Conservation (phyloP, 2,797 vertebrate species). For the Rousettus madagascariensis region DNA sequence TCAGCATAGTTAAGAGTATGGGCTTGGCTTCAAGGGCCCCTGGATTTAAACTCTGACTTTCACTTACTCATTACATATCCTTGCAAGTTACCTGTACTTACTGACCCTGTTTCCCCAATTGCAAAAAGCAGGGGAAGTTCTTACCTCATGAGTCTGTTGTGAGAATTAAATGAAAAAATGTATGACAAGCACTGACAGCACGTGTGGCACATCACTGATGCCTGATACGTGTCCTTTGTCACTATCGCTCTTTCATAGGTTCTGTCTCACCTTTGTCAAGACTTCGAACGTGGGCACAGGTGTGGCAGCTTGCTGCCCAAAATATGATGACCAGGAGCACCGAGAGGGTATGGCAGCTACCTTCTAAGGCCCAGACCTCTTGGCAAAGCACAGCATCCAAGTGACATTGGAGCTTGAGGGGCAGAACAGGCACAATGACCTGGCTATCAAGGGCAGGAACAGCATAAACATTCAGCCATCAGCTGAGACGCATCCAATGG, state of each 20-base stretch:
- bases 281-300: neutral
- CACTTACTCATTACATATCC: neutral
- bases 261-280: neutral
- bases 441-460: neutral
- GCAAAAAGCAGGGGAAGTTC: neutral
- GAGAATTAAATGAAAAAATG: neutral
- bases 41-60: neutral
- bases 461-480: neutral
- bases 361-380: neutral
- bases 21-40: neutral
- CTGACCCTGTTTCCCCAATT: neutral
- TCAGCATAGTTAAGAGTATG: neutral
- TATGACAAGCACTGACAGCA: neutral
- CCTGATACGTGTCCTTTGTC: neutral
- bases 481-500: neutral
- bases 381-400: neutral
- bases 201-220: neutral
- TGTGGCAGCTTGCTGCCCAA: neutral
- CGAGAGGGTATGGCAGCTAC: fast-evolving
- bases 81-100: neutral
- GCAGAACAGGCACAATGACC: neutral
- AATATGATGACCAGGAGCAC: neutral
- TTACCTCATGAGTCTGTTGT: neutral
- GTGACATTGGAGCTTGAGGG: too few species aligned
- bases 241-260: neutral